phyloP scores from a whole-genome alignment of 2,888 invertebrate genomes.

The Philereme transversata region DNA sequence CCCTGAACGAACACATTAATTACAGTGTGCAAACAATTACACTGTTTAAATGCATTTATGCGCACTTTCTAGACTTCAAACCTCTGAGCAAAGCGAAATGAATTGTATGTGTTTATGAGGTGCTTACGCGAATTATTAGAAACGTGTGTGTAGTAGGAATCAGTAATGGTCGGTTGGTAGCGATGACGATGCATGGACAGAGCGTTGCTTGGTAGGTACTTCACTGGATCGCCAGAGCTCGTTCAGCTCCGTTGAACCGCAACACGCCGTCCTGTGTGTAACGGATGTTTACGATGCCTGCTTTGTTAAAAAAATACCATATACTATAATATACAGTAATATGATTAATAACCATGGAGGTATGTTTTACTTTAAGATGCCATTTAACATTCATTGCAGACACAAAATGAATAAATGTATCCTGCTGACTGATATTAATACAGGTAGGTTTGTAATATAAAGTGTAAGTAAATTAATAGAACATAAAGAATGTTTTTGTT shows the following conservation, averaged over 20 bases:
- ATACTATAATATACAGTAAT: not conserved
- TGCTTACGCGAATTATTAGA: slow-evolving; percentile 57
- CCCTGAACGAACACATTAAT: slow-evolving; percentile 34
- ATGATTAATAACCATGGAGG: slow-evolving; percentile 7
- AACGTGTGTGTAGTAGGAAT: slow-evolving; percentile 13
- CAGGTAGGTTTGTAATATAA: not conserved
- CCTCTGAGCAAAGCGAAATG: slow-evolving; percentile 54
- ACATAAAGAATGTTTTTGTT: not conserved
- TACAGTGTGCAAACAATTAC: slow-evolving; percentile 43
- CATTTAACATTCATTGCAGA: too few species aligned
- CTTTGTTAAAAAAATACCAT: slow-evolving; percentile 20
- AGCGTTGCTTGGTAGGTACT: slow-evolving; percentile 24
- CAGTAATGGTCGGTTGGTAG: slow-evolving; percentile 29
- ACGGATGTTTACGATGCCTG: slow-evolving; percentile 72
- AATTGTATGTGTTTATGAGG: slow-evolving; percentile 43
- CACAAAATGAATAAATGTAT: too few species aligned
- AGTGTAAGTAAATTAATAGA: not conserved
- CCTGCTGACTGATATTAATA: too few species aligned
- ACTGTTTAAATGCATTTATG: slow-evolving; percentile 49
- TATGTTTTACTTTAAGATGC: too few species aligned
- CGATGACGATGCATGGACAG: slow-evolving; percentile 46
- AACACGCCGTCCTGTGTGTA: slow-evolving; percentile 70
- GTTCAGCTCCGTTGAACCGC: slow-evolving; percentile 81
- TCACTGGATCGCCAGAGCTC: slow-evolving; percentile 53
- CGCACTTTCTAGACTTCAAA: slow-evolving; percentile 67